Conservation (phyloP, 2,113 vertebrate genomes). For the Pelobates fuscus region DNA sequence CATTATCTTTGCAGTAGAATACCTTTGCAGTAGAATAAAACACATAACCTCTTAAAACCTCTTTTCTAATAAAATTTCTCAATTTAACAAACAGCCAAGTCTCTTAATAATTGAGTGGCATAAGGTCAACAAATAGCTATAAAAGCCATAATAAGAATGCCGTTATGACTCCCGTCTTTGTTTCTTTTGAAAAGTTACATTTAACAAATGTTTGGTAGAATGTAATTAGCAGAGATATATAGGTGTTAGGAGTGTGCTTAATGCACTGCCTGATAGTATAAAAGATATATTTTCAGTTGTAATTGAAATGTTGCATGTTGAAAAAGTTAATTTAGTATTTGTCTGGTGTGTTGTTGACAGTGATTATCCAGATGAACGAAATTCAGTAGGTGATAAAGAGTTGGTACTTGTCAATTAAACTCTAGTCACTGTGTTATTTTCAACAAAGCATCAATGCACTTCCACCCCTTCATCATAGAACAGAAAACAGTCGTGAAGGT, state of each 20-base stretch:
- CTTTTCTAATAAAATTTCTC: constrained; percentile 38
- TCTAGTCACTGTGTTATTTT: no score
- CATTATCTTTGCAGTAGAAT: constrained; percentile 10
- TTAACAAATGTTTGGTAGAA: constrained; percentile 13
- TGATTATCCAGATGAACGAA: no score
- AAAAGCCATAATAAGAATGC: constrained; percentile 21
- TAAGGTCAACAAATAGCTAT: constrained; percentile 20
- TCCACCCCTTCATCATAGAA: no score
- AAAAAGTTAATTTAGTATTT: no score
- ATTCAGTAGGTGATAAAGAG: constrained; percentile 27
- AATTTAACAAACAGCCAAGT: constrained; percentile 22
- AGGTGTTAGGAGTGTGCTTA: background rate
- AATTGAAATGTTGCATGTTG: no score
- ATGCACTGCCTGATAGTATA: background rate
- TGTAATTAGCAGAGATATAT: constrained; percentile 10
- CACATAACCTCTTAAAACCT: constrained; percentile 14
- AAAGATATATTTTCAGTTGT: no score
- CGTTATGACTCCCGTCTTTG: constrained; percentile 8
- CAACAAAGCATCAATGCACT: no score
- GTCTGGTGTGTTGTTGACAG: no score
- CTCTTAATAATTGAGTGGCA: constrained; percentile 10
- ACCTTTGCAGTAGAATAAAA: constrained; percentile 4
- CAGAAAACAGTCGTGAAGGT: no score
- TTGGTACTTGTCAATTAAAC: no score
- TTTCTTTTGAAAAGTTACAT: background rate